Evolutionary conservation across 2,113 vertebrate species (phyloP).

Genomic region (Uropsilus gracilis): DNA sequence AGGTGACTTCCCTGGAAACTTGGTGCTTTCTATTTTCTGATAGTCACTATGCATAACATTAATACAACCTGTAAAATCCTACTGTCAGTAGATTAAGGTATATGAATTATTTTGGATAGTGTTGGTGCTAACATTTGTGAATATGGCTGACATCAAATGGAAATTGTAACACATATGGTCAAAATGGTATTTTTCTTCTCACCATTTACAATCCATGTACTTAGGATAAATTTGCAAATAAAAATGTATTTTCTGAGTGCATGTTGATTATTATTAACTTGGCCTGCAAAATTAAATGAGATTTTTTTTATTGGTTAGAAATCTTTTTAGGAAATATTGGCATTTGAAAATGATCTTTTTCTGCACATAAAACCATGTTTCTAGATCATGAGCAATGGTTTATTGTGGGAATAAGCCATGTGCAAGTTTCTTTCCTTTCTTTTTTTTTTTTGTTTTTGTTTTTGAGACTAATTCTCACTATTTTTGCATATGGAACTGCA

Average conservation of each 20-base stretch:
- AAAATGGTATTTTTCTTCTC: background rate
- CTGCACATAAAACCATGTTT: background rate
- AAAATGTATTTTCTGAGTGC: background rate
- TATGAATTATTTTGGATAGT: background rate
- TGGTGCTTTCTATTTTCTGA: background rate
- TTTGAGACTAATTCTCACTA: too few relatives aligned
- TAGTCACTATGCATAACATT: background rate
- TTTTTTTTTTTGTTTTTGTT: too few relatives aligned
- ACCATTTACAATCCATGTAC: background rate
- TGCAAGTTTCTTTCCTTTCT: background rate
- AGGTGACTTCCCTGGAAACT: background rate
- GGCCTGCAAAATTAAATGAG: background rate
- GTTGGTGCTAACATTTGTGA: background rate
- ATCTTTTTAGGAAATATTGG: background rate
- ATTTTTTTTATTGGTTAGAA: background rate
- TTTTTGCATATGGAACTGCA: too few relatives aligned
- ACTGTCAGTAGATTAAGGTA: background rate
- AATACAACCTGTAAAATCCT: background rate
- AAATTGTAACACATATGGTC: background rate
- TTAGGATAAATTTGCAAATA: slow-evolving; percentile 14
- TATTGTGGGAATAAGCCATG: background rate
- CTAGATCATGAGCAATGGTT: background rate
- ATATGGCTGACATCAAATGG: background rate
- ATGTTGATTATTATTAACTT: background rate
- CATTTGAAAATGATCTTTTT: background rate